Evolutionary conservation across 1,140 invertebrate genomes (phyloP).

Genomic region (Zaprionus ornatus): DNA sequence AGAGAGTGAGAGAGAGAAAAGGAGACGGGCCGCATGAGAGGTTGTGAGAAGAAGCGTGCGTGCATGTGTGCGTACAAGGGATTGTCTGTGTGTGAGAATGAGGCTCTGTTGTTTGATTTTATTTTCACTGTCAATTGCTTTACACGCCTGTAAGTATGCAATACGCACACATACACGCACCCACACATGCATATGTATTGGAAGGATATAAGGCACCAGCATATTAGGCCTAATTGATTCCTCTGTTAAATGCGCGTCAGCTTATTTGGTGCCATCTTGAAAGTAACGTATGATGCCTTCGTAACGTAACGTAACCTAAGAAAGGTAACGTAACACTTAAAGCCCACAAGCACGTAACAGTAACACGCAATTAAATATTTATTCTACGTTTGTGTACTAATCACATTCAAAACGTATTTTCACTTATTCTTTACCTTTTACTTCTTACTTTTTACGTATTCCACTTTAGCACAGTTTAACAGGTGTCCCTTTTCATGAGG

Average conservation of each 20-base stretch:
- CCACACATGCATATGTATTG: background rate
- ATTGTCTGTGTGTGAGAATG: slow-evolving; percentile 24
- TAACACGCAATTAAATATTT: background rate
- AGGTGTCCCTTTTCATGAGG: slow-evolving; percentile 21
- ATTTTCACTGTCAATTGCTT: slow-evolving; percentile 73
- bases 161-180: slow-evolving; percentile 25
- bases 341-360: background rate
- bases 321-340: background rate
- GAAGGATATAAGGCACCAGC: slow-evolving; percentile 6
- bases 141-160: slow-evolving; percentile 72
- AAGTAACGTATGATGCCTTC: background rate
- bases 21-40: background rate
- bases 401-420: background rate
- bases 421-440: background rate
- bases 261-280: background rate
- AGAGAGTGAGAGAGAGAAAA: slow-evolving; percentile 3
- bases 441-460: slow-evolving; percentile 2
- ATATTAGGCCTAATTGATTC: slow-evolving; percentile 73
- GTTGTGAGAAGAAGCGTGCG: background rate
- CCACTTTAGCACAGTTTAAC: slow-evolving; percentile 9
- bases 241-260: slow-evolving; percentile 45
- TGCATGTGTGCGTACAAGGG: background rate
- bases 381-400: background rate
- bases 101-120: slow-evolving; percentile 55
- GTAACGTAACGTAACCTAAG: background rate